Percentiles rank a stretch among this genome's conserved stretches.
These are phyloP conservation scores for Agrochola macilenta DNA, from an alignment of 2,888 invertebrate genomes.

Conservation along the genomic window DNA sequence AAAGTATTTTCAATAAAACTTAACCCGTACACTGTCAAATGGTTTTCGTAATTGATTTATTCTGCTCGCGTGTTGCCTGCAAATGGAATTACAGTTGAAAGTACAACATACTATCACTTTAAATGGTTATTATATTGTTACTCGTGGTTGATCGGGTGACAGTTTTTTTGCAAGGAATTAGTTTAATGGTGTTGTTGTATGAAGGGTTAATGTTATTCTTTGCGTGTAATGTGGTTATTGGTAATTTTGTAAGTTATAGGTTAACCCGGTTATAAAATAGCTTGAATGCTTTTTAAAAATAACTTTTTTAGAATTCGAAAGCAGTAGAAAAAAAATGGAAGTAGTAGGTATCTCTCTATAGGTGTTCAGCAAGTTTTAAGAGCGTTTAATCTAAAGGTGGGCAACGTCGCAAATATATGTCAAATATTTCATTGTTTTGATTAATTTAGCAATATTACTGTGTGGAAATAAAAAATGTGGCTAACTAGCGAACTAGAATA, in stretches of 20 bases:
- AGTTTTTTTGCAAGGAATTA: constrained; percentile 50
- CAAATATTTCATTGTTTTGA: too few relatives aligned
- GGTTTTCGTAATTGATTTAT: constrained; percentile 68
- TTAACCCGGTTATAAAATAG: background rate
- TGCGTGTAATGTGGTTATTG: constrained; percentile 28
- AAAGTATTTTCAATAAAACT: constrained; percentile 54
- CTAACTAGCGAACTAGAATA: too few relatives aligned
- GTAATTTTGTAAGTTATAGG: constrained; percentile 13
- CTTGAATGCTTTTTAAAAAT: background rate
- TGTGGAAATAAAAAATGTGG: too few relatives aligned
- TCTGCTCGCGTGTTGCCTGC: constrained; percentile 68
- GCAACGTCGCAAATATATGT: too few relatives aligned
- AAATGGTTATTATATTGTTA: constrained; percentile 59
- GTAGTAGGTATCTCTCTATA: too few relatives aligned
- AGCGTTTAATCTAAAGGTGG: too few relatives aligned
- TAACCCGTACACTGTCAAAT: constrained; percentile 48
- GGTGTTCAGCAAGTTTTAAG: background rate
- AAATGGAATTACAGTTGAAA: constrained; percentile 63
- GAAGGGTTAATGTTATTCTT: constrained; percentile 19
- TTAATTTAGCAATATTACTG: too few relatives aligned
- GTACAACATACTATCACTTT: constrained; percentile 58
- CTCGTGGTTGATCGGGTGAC: constrained; percentile 33
- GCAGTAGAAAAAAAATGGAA: too few relatives aligned
- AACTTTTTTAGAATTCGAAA: background rate
- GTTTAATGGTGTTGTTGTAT: constrained; percentile 35